Evolutionary conservation across 2,888 invertebrate genomes (phyloP).

Genomic region (Lepidochrysops patricia): DNA sequence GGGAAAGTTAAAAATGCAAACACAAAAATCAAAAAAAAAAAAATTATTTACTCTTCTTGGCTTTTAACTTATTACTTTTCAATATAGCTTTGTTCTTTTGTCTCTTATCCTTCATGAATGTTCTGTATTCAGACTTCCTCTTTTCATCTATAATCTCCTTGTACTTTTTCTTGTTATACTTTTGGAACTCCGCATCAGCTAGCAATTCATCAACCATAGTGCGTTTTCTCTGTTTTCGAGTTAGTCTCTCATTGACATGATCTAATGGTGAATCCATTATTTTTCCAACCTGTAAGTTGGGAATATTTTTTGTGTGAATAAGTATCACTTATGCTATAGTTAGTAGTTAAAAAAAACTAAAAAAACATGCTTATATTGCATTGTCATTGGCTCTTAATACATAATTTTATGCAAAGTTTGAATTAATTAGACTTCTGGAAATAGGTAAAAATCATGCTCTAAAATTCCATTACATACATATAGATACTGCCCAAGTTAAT

Average conservation of each 20-base stretch:
- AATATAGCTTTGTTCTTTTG: slow-evolving; percentile 75
- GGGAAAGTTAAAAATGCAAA: neutral
- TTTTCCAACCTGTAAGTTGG: slow-evolving; percentile 78
- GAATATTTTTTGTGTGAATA: too few species aligned
- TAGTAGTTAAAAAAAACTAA: too few species aligned
- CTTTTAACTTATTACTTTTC: slow-evolving; percentile 53
- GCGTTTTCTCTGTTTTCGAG: slow-evolving; percentile 89
- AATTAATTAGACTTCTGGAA: too few species aligned
- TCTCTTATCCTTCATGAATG: slow-evolving; percentile 83
- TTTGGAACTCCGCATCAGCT: slow-evolving; percentile 89
- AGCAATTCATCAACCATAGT: slow-evolving; percentile 95
- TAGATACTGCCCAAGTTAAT: too few species aligned
- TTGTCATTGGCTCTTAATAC: too few species aligned
- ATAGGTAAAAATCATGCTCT: too few species aligned
- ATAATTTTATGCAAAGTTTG: too few species aligned
- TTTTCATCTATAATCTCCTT: slow-evolving; percentile 84
- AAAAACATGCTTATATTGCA: too few species aligned
- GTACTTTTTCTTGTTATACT: slow-evolving; percentile 86
- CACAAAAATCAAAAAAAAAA: neutral
- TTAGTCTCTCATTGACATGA: slow-evolving; percentile 87
- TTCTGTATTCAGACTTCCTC: slow-evolving; percentile 80
- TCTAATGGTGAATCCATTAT: slow-evolving; percentile 90
- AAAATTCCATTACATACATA: too few species aligned
- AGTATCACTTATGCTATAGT: too few species aligned
- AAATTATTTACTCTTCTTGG: slow-evolving; percentile 34